These are phyloP conservation scores for Ictidomys tridecemlineatus DNA, from an alignment of 2,113 vertebrate genomes.

Conservation along the genomic window DNA sequence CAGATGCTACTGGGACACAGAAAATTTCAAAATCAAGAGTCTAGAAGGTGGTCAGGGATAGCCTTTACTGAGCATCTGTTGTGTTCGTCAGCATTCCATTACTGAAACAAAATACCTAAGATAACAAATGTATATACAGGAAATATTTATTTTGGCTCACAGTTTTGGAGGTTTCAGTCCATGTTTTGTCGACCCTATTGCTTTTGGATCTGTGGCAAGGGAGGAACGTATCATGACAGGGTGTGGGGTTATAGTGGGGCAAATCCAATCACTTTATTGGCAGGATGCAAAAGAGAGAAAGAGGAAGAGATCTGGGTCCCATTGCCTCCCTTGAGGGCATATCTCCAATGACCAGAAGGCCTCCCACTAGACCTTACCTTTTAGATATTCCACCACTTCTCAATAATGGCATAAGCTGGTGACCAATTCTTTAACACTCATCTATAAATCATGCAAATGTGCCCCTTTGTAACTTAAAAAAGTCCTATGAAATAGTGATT, in stretches of 20 bases:
- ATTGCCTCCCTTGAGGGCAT: too few relatives aligned
- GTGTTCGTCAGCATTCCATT: not conserved
- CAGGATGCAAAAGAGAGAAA: not conserved
- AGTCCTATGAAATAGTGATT: not conserved
- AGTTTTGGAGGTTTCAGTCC: not conserved
- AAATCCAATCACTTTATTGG: not conserved
- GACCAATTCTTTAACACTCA: not conserved
- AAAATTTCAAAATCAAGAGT: not conserved
- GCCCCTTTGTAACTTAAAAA: not conserved
- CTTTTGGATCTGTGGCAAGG: not conserved
- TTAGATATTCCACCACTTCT: not conserved
- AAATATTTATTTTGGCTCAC: not conserved
- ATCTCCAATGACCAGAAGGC: not conserved
- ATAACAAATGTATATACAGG: not conserved
- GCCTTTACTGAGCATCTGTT: not conserved
- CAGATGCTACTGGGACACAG: not conserved
- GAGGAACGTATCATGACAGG: not conserved
- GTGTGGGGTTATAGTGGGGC: not conserved
- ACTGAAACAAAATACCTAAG: not conserved
- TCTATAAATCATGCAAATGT: not conserved
- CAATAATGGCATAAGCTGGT: not conserved
- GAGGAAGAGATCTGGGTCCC: not conserved
- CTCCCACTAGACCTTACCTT: not conserved
- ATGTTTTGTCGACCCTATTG: not conserved
- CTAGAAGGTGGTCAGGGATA: not conserved